These are phyloP conservation scores for Caenorhabditis briggsae DNA, from an alignment of 1,140 invertebrate species.

Conservation along the genomic window DNA sequence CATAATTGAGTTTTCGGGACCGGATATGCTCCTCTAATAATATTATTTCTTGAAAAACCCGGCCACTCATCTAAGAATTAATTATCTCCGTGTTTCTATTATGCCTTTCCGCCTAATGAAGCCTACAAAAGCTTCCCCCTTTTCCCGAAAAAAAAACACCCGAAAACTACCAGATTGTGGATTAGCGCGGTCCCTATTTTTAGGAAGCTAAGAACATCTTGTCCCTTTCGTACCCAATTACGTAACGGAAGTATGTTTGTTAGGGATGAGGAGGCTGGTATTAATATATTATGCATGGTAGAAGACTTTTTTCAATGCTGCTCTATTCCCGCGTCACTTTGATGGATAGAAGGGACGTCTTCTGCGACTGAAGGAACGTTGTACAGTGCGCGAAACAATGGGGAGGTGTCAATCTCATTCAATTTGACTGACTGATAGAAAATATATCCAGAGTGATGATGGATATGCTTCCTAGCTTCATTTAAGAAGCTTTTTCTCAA, in stretches of 20 bases:
- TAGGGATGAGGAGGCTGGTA: neutral
- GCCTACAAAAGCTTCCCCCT: neutral
- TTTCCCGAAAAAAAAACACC: constrained; percentile 6
- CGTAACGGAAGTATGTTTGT: constrained; percentile 41
- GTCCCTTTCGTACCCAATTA: constrained; percentile 25
- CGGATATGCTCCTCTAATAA: constrained; percentile 36
- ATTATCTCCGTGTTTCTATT: neutral
- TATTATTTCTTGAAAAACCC: constrained; percentile 39
- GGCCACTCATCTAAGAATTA: constrained; percentile 37
- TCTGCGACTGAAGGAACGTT: constrained; percentile 34
- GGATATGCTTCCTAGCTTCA: constrained; percentile 28
- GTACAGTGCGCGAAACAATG: constrained; percentile 28
- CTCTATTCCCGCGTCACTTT: neutral
- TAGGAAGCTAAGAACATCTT: constrained; percentile 35
- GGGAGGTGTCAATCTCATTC: constrained; percentile 4
- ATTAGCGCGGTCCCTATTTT: constrained; percentile 15
- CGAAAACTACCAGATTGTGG: constrained; percentile 19
- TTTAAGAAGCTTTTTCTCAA: neutral
- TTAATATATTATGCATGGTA: constrained; percentile 16
- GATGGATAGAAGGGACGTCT: neutral
- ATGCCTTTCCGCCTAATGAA: constrained; percentile 9
- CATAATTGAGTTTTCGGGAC: constrained; percentile 2
- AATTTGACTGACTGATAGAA: constrained; percentile 54
- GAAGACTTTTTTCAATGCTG: neutral
- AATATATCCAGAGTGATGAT: constrained; percentile 37